Evolutionary conservation across 1,140 invertebrate species (phyloP), one percentile per base, ranked within the genome.

Genomic region (Listronotus oregonensis): DNA sequence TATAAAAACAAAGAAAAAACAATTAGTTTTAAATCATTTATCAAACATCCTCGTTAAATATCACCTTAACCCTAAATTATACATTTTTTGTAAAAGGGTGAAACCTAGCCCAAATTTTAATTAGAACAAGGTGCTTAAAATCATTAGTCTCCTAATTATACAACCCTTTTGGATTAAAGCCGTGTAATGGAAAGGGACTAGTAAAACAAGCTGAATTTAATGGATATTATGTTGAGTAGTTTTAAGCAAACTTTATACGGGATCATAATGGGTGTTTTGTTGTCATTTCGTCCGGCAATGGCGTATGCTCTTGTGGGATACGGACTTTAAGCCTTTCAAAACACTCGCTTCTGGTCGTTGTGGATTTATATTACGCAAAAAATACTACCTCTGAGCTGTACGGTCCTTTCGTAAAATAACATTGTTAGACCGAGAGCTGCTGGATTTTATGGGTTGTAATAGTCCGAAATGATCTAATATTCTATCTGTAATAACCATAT

Each of bases 91-190:
- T 21, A 55, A 61, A 51, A 61, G 50, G 46, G 31, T 42, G 18
- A 8, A 51, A 51, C 21, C 47, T n/a, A 32, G 46, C 46, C 34
- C 18, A 50, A 61, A 61, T 37, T 51, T 61, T 51, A 61, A 61
- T 61, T 61, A 47, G 50, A 61, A 61, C 58, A 61, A 61, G 58
- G 58, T 61, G 46, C 58, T 61, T 61, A 61, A 61, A 61, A 61
- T 61, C 58, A 61, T 61, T 61, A 61, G 46, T 40, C 46, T 15
- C 11, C 58, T 61, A 61, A 61, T 61, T 61, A 61, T 61, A 51
- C 47, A 42, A 31, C 46, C 58, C 58, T 51, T 51, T 61, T 37
- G 58, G 58, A 61, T 61, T 61, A 61, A 51, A 61, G 37, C 58
- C 47, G 56, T 59, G 56, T 59, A 59, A 59, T 59, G 43, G 46